Conservation (phyloP, 2,113 vertebrate species). For the Penelope pileata region DNA sequence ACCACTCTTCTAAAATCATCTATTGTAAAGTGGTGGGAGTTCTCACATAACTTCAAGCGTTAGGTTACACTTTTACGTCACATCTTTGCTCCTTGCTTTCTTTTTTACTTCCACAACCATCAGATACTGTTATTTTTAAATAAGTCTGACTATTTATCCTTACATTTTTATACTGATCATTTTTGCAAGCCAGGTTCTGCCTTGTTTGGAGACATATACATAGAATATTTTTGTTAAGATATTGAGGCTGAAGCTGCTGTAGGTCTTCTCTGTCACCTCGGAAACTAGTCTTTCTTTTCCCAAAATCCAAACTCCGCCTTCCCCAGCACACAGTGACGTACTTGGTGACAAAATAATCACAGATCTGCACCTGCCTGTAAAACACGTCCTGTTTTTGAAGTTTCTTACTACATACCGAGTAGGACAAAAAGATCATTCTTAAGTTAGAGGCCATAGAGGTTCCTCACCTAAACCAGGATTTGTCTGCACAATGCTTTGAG, state of each 20-base stretch:
- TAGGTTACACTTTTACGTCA: not conserved
- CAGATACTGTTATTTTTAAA: not conserved
- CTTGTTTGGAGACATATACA: not conserved
- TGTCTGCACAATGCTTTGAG: not conserved
- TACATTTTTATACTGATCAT: not conserved
- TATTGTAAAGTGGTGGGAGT: not conserved
- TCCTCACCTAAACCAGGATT: not conserved
- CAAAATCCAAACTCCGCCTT: not conserved
- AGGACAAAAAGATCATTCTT: not conserved
- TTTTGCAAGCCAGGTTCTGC: not conserved
- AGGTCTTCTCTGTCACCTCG: not conserved
- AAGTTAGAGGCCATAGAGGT: not conserved
- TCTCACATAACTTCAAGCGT: not conserved
- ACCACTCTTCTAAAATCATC: not conserved
- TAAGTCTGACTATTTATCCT: not conserved
- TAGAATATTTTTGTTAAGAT: not conserved
- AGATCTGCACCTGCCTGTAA: not conserved
- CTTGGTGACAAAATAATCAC: not conserved
- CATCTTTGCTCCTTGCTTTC: not conserved
- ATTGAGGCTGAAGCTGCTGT: not conserved
- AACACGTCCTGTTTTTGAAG: not conserved
- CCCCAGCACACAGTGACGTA: not conserved
- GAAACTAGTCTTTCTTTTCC: not conserved
- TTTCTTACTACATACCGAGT: not conserved
- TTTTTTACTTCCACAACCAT: not conserved